Evolutionary conservation across 2,888 invertebrate genomes (phyloP).

Genomic region (Amiota minor): DNA sequence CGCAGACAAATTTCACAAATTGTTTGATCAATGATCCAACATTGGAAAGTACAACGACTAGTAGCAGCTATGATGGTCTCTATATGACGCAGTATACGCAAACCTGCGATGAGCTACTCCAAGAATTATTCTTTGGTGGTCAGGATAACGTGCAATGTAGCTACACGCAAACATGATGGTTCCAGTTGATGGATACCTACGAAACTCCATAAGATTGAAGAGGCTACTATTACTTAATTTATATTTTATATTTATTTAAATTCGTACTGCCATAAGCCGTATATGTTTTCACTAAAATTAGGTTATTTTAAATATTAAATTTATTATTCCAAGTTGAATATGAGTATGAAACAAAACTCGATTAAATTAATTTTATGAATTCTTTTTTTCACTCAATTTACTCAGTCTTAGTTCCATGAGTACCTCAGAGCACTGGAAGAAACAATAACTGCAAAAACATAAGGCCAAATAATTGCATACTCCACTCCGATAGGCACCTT

Average conservation of each 20-base stretch:
- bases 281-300: background rate
- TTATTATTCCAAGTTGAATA: background rate
- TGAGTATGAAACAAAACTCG: background rate
- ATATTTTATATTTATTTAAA: background rate
- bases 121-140: slow-evolving; percentile 63
- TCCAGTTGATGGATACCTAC: background rate
- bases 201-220: background rate
- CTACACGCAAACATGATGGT: slow-evolving; percentile 63
- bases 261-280: background rate
- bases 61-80: slow-evolving; percentile 46
- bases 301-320: background rate
- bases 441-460: slow-evolving; percentile 70
- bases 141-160: slow-evolving; percentile 70
- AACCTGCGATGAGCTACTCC: slow-evolving; percentile 69
- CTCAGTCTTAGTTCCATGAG: slow-evolving; percentile 38
- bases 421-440: slow-evolving; percentile 71
- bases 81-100: slow-evolving; percentile 71
- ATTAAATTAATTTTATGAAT: background rate
- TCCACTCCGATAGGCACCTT: slow-evolving; percentile 75
- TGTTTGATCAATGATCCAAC: slow-evolving; percentile 56
- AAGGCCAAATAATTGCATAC: slow-evolving; percentile 67
- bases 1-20: slow-evolving; percentile 75
- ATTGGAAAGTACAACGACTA: background rate
- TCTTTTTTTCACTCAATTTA: slow-evolving; percentile 18
- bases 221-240: background rate